A percentile compares a stretch with the other conserved stretches of the same genome.
phyloP scores from a whole-genome alignment of 2,797 vertebrate genomes.

The Macropus fuliginosus region DNA sequence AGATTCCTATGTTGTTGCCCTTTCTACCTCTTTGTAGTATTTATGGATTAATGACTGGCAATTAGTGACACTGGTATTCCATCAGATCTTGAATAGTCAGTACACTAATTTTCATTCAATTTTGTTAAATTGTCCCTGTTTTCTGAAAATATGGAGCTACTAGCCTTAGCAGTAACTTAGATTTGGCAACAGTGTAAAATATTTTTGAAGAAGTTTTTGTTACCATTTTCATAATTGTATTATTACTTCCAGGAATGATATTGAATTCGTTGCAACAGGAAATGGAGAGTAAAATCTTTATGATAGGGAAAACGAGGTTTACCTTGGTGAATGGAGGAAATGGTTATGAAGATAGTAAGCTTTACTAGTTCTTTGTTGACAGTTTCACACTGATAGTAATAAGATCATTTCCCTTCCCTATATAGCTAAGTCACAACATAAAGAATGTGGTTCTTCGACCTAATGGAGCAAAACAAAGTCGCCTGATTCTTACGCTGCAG shows the following conservation, averaged over 20 bases:
- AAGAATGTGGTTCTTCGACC: constrained; percentile 90
- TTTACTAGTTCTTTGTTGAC: constrained; percentile 34
- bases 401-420: constrained; percentile 63
- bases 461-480: constrained; percentile 86
- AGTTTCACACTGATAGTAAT: constrained; percentile 43
- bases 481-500: constrained; percentile 92
- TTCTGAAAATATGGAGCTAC: constrained; percentile 35
- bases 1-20: neutral
- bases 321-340: neutral
- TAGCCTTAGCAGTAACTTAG: constrained; percentile 26
- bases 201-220: constrained; percentile 30
- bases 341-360: constrained; percentile 19
- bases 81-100: constrained; percentile 10
- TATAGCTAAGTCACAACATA: constrained; percentile 96
- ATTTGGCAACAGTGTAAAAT: constrained; percentile 34
- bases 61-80: neutral
- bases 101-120: constrained; percentile 43
- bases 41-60: neutral
- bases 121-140: constrained; percentile 5
- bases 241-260: constrained; percentile 8
- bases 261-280: constrained; percentile 56
- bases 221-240: constrained; percentile 34
- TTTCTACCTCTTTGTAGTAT: neutral
- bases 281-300: neutral
- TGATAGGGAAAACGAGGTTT: constrained; percentile 22